A percentile compares a stretch with the other conserved stretches of the same genome.
Conservation (phyloP, 2,113 vertebrate species). For the Ginglymostoma cirratum region DNA sequence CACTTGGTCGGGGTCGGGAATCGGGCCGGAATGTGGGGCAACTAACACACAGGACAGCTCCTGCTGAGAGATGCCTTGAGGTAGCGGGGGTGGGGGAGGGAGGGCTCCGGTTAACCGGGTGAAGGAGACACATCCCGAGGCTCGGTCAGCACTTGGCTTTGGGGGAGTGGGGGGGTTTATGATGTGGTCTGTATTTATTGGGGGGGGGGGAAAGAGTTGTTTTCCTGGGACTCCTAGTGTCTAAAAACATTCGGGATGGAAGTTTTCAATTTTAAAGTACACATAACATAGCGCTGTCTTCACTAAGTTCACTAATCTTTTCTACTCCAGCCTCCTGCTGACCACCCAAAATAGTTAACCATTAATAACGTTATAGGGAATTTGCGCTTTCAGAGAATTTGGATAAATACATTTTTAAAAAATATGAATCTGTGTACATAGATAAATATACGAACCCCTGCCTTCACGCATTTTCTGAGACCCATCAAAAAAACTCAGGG, state of each 20-base stretch:
- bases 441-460: no score
- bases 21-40: conserved; percentile 39
- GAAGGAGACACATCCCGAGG: no score
- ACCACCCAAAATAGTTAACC: background rate
- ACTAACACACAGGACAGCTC: conserved; percentile 54
- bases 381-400: no score
- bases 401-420: no score
- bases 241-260: background rate
- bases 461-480: no score
- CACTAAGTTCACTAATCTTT: background rate
- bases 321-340: background rate
- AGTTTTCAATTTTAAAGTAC: background rate
- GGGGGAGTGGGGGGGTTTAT: no score
- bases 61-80: background rate
- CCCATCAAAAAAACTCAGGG: no score
- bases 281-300: background rate
- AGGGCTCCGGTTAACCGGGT: no score
- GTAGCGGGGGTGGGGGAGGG: no score
- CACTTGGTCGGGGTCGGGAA: background rate
- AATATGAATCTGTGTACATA: no score
- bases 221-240: background rate
- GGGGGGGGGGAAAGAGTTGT: background rate
- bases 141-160: no score
- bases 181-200: background rate
- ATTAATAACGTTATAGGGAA: no score